Percentiles rank a stretch among this genome's conserved stretches.
Conservation (phyloP, 2,888 invertebrate genomes). For the Stramonita haemastoma region DNA sequence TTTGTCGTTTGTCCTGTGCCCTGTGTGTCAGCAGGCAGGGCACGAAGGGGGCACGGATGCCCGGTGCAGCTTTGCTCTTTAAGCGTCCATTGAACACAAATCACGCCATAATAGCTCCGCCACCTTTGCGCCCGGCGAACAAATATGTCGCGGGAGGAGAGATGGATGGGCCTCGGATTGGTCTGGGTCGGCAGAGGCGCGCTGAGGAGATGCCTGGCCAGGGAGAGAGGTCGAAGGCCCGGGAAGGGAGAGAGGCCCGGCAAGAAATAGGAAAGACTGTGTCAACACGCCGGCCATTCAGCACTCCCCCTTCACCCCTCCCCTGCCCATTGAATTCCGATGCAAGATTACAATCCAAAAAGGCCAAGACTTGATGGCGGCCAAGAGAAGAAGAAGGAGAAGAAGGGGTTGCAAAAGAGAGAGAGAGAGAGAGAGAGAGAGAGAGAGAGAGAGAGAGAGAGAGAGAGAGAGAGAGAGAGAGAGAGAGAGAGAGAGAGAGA, state of each 20-base stretch:
- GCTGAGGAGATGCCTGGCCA: background rate
- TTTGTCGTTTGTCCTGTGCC: conserved; percentile 41
- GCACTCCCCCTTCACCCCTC: background rate
- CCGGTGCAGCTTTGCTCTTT: conserved; percentile 43
- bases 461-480: too few relatives aligned
- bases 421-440: background rate
- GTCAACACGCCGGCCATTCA: conserved; percentile 29
- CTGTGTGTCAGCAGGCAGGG: conserved; percentile 23
- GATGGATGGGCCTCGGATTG: conserved; percentile 48
- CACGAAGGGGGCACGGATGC: conserved; percentile 8
- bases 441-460: background rate
- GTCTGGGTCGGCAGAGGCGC: conserved; percentile 35
- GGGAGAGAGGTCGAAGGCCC: background rate
- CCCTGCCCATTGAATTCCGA: conserved; percentile 47
- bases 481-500: background rate
- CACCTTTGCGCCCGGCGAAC: conserved; percentile 49
- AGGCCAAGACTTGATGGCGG: conserved; percentile 42
- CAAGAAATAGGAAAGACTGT: conserved; percentile 27
- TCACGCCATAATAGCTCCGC: conserved; percentile 49
- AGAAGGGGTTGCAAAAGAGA: background rate
- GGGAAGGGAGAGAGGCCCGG: background rate
- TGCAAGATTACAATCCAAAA: conserved; percentile 48
- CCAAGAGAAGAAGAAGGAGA: background rate
- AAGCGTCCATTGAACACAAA: conserved; percentile 50
- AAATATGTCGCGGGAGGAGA: conserved; percentile 45